Evolutionary conservation across 2,888 invertebrate species (phyloP).

Genomic region (Caenorhabditis sp.): DNA sequence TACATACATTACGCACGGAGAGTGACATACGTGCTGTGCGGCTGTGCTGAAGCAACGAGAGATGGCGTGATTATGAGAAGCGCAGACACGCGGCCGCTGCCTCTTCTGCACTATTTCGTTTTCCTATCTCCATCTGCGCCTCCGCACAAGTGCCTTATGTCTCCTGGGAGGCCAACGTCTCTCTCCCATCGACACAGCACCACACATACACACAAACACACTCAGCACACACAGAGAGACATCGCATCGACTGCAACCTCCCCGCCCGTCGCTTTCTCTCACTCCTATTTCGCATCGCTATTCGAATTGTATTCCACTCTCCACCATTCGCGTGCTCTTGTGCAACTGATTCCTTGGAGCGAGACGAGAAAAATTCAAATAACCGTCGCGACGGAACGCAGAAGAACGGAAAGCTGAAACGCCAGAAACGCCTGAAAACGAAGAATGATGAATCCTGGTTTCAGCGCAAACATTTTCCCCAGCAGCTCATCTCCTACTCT

Average conservation of each 20-base stretch:
- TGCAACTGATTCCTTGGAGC: constrained; percentile 63
- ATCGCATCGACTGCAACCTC: constrained; percentile 16
- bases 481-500: constrained; percentile 58
- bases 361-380: constrained; percentile 59
- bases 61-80: background rate
- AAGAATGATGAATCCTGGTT: constrained; percentile 62
- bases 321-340: constrained; percentile 55
- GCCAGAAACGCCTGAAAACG: background rate
- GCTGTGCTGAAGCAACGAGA: constrained; percentile 19
- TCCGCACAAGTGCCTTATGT: constrained; percentile 25
- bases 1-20: constrained; percentile 35
- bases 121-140: constrained; percentile 23
- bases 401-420: background rate
- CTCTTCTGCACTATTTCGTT: constrained; percentile 26
- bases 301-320: constrained; percentile 53
- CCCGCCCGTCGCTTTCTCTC: constrained; percentile 26
- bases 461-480: constrained; percentile 65
- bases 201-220: constrained; percentile 41
- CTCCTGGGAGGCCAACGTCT: constrained; percentile 18
- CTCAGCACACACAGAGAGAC: constrained; percentile 23
- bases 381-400: background rate
- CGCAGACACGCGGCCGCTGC: constrained; percentile 17
- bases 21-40: constrained; percentile 25
- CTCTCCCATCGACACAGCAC: constrained; percentile 17
- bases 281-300: constrained; percentile 33